phyloP scores from a whole-genome alignment of 2,888 invertebrate species.

The Linnaemya vulpina region DNA sequence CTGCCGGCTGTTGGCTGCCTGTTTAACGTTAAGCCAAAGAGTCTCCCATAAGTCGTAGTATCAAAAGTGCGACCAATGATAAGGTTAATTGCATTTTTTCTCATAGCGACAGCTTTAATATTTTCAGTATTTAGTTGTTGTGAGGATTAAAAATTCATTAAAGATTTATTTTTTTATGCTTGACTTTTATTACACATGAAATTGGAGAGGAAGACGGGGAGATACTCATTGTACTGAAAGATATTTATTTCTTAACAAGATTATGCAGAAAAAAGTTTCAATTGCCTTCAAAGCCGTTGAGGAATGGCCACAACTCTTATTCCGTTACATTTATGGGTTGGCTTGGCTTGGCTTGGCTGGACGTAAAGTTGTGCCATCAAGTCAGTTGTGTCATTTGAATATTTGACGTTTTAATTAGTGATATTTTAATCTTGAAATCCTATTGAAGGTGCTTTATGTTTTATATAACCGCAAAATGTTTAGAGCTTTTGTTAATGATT shows the following conservation, averaged over 20 bases:
- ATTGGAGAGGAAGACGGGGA: neutral
- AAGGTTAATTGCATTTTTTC: slow-evolving; percentile 59
- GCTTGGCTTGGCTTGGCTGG: neutral
- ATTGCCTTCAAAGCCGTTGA: neutral
- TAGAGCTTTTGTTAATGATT: neutral
- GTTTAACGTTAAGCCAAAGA: slow-evolving; percentile 3
- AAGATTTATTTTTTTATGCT: slow-evolving; percentile 25
- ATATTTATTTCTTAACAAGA: neutral
- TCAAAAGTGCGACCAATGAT: slow-evolving; percentile 40
- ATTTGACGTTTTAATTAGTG: slow-evolving; percentile 27
- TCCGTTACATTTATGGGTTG: neutral
- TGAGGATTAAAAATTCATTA: slow-evolving; percentile 66
- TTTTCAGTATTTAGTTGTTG: slow-evolving; percentile 33
- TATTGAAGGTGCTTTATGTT: neutral
- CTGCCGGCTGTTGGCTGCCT: neutral
- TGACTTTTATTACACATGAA: neutral
- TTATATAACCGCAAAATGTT: neutral
- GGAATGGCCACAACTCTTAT: neutral
- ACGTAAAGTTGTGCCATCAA: neutral
- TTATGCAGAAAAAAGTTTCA: neutral
- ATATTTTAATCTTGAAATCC: neutral
- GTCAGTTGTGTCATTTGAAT: slow-evolving; percentile 16
- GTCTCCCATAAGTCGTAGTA: slow-evolving; percentile 60
- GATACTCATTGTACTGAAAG: neutral
- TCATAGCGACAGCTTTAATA: slow-evolving; percentile 56